These are phyloP conservation scores for Scytalopus superciliaris DNA, from an alignment of 2,113 vertebrate genomes.

Conservation along the genomic window DNA sequence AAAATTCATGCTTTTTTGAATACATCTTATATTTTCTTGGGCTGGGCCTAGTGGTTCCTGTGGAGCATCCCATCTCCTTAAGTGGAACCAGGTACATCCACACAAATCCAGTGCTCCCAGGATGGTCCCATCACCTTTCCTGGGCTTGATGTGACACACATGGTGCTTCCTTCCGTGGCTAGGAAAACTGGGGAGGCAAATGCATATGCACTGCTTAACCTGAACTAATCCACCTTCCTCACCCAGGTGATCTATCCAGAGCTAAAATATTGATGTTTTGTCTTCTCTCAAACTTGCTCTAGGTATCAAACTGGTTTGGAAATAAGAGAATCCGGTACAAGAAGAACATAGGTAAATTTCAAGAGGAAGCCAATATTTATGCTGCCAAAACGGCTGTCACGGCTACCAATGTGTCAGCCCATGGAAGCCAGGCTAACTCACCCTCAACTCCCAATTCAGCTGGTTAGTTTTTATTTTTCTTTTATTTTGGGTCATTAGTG, in stretches of 20 bases:
- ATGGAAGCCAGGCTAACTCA: conserved; percentile 99
- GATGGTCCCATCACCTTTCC: background rate
- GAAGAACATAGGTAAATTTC: conserved; percentile 99
- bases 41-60: background rate
- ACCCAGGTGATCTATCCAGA: background rate
- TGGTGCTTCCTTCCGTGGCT: background rate
- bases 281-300: conserved; percentile 59
- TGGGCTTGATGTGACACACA: accelerated
- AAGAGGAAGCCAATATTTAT: conserved; percentile 99
- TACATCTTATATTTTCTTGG: background rate
- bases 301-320: conserved; percentile 99
- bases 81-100: background rate
- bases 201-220: background rate
- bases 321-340: conserved; percentile 99
- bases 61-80: background rate
- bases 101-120: background rate
- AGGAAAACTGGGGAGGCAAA: background rate
- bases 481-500: conserved; percentile 62
- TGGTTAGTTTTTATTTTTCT: conserved; percentile 84
- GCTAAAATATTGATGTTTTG: background rate
- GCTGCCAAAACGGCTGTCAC: conserved; percentile 98
- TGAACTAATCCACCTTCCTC: background rate
- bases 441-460: conserved; percentile 99
- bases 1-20: background rate
- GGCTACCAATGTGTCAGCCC: conserved; percentile 95